Evolutionary conservation across 1,140 invertebrate species (phyloP), one percentile per base, ranked within the genome.

Genomic region (Cydia amplana): DNA sequence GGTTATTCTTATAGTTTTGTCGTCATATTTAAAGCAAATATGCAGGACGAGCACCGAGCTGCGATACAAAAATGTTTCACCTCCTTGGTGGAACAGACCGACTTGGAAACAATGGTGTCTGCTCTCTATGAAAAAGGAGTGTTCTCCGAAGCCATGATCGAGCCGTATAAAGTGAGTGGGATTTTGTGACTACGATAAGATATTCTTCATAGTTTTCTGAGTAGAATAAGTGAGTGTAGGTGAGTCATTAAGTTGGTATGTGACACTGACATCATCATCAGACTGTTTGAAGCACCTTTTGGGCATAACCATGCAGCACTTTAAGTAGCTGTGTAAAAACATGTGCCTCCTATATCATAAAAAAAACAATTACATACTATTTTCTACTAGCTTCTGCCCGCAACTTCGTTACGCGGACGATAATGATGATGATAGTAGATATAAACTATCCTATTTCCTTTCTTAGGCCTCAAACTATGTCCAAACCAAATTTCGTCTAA

Each of bases 61-160:
- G 83, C 87, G 5, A 92, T 93, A 60, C 87, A 85, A 76, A 88
- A 80, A 16, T 90, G 91, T 77, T 93, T 88, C 80, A 75, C 32
- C 4, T 92, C 90, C 12, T 81, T 93, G 23, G 88, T 93, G 25
- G 88, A 92, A 40, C 86, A 88, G 79, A 93, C 93, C 5, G 88
- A 92, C 74, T 77, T 93, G 2, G 85, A 93, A 65, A 72, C 79
- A 4, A 87, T 93, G 82, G 85, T 93, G 5, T 82, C 88, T 12
- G 74, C 80, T 14, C 76, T 93, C 4, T 89, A 87, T 51, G 91
- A 93, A 80, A 93, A 91, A 78, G 88, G 87, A 51, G 91, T 93
- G 4, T 93, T 93, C 75, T 92, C 93, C 0, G 82, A 87, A 23
- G 81, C 81, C 67, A 93, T 93, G 91, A 91, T 92, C 36, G 93